Percentiles rank a stretch among this genome's conserved stretches.
Conservation (phyloP, 2,888 invertebrate species). For the Cecidostiba fungosa region DNA sequence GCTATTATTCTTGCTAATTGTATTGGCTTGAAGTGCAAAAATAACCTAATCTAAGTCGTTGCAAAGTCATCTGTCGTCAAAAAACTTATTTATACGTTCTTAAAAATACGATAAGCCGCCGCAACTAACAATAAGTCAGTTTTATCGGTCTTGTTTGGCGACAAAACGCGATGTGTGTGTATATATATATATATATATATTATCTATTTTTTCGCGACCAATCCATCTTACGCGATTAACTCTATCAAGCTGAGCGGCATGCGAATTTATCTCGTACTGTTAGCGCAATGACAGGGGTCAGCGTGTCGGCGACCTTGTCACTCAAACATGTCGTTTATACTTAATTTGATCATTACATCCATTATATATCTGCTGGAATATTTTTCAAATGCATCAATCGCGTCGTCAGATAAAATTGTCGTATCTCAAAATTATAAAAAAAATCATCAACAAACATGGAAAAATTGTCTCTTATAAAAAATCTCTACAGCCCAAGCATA, state of each 20-base stretch:
- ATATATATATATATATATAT: too few relatives aligned
- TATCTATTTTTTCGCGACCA: constrained; percentile 10
- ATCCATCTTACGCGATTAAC: constrained; percentile 18
- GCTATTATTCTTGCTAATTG: constrained; percentile 32
- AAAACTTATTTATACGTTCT: constrained; percentile 32
- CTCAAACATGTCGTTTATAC: constrained; percentile 51
- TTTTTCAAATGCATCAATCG: background rate
- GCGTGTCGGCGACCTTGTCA: constrained; percentile 51
- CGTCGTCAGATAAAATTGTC: background rate
- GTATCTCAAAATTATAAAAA: background rate
- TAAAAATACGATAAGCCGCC: constrained; percentile 20
- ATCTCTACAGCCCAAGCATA: too few relatives aligned
- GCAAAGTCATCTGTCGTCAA: constrained; percentile 1
- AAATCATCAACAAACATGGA: background rate
- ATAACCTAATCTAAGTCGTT: constrained; percentile 4
- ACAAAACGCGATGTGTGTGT: constrained; percentile 41
- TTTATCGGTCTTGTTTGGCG: constrained; percentile 41
- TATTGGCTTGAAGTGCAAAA: constrained; percentile 11
- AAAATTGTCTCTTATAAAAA: too few relatives aligned
- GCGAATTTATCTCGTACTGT: constrained; percentile 44
- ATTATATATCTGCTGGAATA: background rate
- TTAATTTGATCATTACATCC: constrained; percentile 28
- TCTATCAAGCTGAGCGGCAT: constrained; percentile 34
- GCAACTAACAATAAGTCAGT: constrained; percentile 2
- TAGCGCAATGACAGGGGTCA: constrained; percentile 56